Evolutionary conservation across 2,888 invertebrate genomes (phyloP), one percentile per base, ranked within the genome.

Genomic region (Buathra laborator): DNA sequence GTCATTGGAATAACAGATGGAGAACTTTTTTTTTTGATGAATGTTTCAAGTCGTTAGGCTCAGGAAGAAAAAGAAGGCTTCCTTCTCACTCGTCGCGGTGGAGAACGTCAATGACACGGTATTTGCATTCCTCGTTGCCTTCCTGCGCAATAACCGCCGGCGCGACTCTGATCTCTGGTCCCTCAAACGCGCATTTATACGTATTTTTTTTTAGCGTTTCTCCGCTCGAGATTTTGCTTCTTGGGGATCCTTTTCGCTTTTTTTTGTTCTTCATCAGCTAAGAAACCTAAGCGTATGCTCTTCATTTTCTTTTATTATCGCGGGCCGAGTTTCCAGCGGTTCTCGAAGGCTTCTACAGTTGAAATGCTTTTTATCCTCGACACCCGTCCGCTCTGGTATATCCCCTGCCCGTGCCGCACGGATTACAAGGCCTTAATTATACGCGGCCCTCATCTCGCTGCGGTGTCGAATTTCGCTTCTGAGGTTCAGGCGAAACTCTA

Each of bases 371-470:
- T 84, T 81, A 84, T 81, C 70, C 71, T 79, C 71, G 79, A 83
- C 53, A 75, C 56, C 74, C 78, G 46, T 67, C 48, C 70, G 59
- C 78, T 72, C 70, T 29, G 44, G 68, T 9, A 7, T 37, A 37
- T 37, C 71, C 72, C 72, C 70, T 62, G 75, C 79, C 72, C n/a
- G 77, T 71, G 71, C 79, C 72, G 83, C 56, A 84, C 85, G 85
- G 86, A 87, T 87, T 87, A 89, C 89, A 87, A 88, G 88, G 81
- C 86, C 85, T 87, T 90, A 89, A 90, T 89, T 90, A 89, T 89
- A 85, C 88, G 87, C 87, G 85, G 80, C 85, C 82, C 82, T 77
- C 70, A 76, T 68, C 51, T 37, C 37, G 37, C 37, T 75, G 74
- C 84, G 87, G 89, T 90, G 88, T 90, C 88, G 87, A 89, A 89